Conservation (phyloP, 2,888 invertebrate species). For the Conops quadrifasciatus region DNA sequence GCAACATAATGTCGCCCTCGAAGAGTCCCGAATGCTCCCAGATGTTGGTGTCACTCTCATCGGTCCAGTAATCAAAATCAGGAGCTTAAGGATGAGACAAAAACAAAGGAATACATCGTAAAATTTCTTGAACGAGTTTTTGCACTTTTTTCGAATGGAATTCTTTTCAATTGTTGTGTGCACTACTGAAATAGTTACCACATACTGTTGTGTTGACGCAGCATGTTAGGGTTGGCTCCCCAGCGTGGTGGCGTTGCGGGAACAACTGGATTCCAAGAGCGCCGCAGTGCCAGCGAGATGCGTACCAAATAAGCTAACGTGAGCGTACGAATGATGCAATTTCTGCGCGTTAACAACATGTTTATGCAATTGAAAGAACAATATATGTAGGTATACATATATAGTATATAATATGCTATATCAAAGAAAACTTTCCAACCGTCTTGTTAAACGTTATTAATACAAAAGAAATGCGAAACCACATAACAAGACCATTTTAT, state of each 20-base stretch:
- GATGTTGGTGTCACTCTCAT: conserved; percentile 65
- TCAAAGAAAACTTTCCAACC: neutral
- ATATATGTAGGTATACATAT: neutral
- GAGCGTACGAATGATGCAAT: neutral
- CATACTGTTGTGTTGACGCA: conserved; percentile 59
- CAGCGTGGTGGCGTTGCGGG: conserved; percentile 56
- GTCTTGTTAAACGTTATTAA: conserved; percentile 16
- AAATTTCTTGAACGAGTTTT: neutral
- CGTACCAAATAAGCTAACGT: neutral
- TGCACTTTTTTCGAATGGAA: neutral
- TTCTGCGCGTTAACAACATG: conserved; percentile 29
- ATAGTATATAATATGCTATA: neutral
- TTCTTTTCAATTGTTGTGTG: neutral
- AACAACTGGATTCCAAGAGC: conserved; percentile 46
- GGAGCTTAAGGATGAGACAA: conserved; percentile 48
- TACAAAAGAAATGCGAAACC: conserved; percentile 47
- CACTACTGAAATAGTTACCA: conserved; percentile 44
- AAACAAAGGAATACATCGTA: too few relatives aligned
- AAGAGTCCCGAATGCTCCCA: conserved; percentile 70
- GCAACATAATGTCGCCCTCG: conserved; percentile 72
- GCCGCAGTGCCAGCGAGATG: neutral
- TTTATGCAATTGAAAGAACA: neutral
- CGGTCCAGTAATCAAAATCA: conserved; percentile 65
- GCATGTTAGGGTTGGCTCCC: conserved; percentile 57
- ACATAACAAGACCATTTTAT: conserved; percentile 48